A percentile compares a stretch with the other conserved stretches of the same genome.
Evolutionary conservation across 2,797 vertebrate genomes (phyloP).

Genomic region (Anisognathus igniventris): DNA sequence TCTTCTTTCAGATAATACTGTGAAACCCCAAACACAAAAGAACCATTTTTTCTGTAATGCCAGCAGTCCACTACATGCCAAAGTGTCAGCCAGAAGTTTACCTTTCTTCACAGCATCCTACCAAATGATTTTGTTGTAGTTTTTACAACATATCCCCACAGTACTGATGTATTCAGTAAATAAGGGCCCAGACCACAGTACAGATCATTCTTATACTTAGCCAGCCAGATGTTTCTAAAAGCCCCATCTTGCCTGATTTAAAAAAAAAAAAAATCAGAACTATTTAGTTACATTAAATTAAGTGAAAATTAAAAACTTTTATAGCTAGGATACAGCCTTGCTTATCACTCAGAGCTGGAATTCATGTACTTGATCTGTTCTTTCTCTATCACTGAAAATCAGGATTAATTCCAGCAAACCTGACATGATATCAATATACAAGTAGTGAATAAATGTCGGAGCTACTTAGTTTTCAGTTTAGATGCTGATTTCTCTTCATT

Average conservation of each 20-base stretch:
- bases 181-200: not conserved
- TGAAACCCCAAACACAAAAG: not conserved
- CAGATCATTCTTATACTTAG: not conserved
- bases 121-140: not conserved
- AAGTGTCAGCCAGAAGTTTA: not conserved
- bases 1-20: not conserved
- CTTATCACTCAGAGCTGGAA: not conserved
- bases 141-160: not conserved
- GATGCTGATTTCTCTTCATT: not conserved
- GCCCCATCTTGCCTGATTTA: not conserved
- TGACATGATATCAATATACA: not conserved
- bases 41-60: not conserved
- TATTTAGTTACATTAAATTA: not conserved
- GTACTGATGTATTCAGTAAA: not conserved
- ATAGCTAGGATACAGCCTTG: not conserved
- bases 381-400: not conserved
- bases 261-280: not conserved
- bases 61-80: not conserved
- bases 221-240: not conserved
- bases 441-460: not conserved
- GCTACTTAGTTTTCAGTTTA: not conserved
- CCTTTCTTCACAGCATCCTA: not conserved
- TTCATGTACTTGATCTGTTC: not conserved
- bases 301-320: not conserved
- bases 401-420: not conserved